A percentile compares a stretch with the other conserved stretches of the same genome.
phyloP scores from a whole-genome alignment of 2,797 vertebrate genomes.

The Danio albolineatus region DNA sequence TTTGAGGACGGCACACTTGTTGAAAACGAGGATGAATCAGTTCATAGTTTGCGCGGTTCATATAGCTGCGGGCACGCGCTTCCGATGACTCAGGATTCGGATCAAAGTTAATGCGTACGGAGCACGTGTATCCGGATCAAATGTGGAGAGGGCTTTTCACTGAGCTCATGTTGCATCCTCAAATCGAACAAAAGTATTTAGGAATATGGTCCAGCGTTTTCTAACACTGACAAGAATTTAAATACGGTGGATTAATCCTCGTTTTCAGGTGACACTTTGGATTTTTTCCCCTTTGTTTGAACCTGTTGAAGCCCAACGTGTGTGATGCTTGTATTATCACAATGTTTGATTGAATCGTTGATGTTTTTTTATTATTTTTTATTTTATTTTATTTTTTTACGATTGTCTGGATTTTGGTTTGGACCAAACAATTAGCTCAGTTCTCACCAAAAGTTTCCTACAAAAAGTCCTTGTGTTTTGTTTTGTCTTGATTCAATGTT shows the following conservation, averaged over 20 bases:
- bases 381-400: no score
- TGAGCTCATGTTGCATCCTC: no score
- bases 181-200: neutral
- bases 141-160: no score
- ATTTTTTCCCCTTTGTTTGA: neutral
- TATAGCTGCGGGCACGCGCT: neutral
- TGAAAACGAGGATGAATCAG: no score
- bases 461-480: neutral
- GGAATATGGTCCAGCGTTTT: neutral
- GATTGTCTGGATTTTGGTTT: neutral
- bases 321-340: neutral
- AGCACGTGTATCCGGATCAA: neutral
- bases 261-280: neutral
- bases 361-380: slow-evolving; percentile 1
- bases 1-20: no score
- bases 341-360: neutral
- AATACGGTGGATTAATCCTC: neutral
- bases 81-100: neutral
- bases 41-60: no score
- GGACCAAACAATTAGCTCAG: neutral
- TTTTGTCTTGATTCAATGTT: slow-evolving; percentile 10
- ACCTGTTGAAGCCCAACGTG: neutral
- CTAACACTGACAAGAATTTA: neutral
- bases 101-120: no score
- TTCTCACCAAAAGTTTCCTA: neutral